Conservation (phyloP, 2,888 invertebrate species). For the Tubulanus polymorphus region DNA sequence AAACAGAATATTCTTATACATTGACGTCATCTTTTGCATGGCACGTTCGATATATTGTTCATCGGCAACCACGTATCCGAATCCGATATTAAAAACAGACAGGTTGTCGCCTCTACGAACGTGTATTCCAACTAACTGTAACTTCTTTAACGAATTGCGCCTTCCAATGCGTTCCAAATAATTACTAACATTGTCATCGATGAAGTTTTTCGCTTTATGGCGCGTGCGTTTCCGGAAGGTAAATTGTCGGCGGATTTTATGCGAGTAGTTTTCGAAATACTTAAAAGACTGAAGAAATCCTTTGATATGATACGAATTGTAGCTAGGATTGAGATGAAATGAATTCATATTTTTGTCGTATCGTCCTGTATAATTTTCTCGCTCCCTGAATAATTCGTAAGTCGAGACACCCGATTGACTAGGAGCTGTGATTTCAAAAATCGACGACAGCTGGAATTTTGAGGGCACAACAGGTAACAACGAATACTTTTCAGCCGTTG, state of each 20-base stretch:
- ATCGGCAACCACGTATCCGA: slow-evolving; percentile 26
- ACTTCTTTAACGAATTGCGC: too few species aligned
- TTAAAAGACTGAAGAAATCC: slow-evolving; percentile 30
- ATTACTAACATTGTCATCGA: slow-evolving; percentile 2
- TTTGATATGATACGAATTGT: too few species aligned
- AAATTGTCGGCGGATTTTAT: slow-evolving; percentile 20
- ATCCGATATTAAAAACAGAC: slow-evolving; percentile 4
- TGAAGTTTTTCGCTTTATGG: slow-evolving; percentile 10
- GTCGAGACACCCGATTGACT: too few species aligned
- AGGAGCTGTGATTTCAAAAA: too few species aligned
- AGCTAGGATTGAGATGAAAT: too few species aligned
- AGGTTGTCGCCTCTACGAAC: slow-evolving; percentile 27
- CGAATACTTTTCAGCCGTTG: too few species aligned
- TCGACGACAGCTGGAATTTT: too few species aligned
- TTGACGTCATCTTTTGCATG: slow-evolving; percentile 23
- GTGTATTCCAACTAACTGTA: slow-evolving; percentile 30
- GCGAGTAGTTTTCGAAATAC: slow-evolving; percentile 23
- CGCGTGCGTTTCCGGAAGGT: slow-evolving; percentile 18
- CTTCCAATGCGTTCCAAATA: too few species aligned
- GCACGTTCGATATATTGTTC: slow-evolving; percentile 22
- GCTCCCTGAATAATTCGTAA: too few species aligned
- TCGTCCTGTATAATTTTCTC: too few species aligned
- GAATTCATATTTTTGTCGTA: too few species aligned
- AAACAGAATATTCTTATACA: slow-evolving; percentile 20
- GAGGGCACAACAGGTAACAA: too few species aligned